A percentile compares a stretch with the other conserved stretches of the same genome.
Evolutionary conservation across 2,113 vertebrate species (phyloP).

Genomic region (Uropsilus gracilis): DNA sequence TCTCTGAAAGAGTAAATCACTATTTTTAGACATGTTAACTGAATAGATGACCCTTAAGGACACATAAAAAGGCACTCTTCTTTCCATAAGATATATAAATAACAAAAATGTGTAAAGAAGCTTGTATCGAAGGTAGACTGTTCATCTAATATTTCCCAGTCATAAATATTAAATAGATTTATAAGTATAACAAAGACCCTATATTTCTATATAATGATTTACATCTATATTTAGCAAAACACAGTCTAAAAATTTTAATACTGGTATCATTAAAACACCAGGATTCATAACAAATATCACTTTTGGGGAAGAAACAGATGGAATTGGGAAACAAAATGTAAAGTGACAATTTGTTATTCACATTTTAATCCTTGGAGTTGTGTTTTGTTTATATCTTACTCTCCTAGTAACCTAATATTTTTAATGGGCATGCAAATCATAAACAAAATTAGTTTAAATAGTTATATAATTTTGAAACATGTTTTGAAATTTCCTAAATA

Average conservation of each 20-base stretch:
- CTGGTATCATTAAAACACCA: not conserved
- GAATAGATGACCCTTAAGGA: too few species aligned
- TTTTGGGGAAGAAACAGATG: not conserved
- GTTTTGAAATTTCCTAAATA: constrained; percentile 46
- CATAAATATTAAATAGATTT: not conserved
- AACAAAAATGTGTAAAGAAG: not conserved
- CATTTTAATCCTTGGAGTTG: not conserved
- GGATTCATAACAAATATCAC: not conserved
- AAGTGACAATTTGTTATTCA: not conserved
- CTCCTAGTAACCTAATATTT: not conserved
- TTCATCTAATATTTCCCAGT: not conserved
- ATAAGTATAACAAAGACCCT: not conserved
- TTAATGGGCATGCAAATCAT: not conserved
- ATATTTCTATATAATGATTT: not conserved
- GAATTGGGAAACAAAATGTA: not conserved
- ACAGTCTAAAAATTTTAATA: not conserved
- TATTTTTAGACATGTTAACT: too few species aligned
- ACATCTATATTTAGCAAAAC: not conserved
- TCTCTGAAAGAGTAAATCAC: too few species aligned
- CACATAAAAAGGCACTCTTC: not conserved
- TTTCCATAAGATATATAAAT: not conserved
- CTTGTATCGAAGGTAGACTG: not conserved
- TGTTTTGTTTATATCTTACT: not conserved
- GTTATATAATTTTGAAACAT: constrained; percentile 21
- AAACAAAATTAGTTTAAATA: constrained; percentile 50